A percentile compares a stretch with the other conserved stretches of the same genome.
phyloP scores from a whole-genome alignment of 2,113 vertebrate genomes.

The Herpailurus yagouaroundi region DNA sequence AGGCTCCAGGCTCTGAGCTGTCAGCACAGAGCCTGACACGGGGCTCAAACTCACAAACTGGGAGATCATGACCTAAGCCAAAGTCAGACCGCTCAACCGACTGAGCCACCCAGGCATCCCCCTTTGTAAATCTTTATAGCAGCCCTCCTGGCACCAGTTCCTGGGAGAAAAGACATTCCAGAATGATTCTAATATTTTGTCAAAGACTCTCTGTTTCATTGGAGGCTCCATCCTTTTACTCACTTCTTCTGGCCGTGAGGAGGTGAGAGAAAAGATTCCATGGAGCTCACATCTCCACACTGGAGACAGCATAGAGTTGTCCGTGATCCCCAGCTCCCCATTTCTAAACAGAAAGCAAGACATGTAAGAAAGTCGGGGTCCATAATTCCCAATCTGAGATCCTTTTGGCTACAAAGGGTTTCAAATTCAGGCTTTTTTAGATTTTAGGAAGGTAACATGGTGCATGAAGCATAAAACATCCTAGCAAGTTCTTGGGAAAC shows the following conservation, averaged over 20 bases:
- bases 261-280: not conserved
- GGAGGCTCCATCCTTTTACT: not conserved
- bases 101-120: too few relatives aligned
- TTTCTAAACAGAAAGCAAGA: not conserved
- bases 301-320: not conserved
- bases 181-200: not conserved
- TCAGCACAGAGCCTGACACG: too few relatives aligned
- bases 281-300: not conserved
- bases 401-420: too few relatives aligned
- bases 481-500: not conserved
- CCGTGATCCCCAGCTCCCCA: too few relatives aligned
- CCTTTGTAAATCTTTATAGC: not conserved
- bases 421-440: not conserved
- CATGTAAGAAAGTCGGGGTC: fast-evolving
- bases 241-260: not conserved
- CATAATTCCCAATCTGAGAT: not conserved
- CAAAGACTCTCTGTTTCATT: not conserved
- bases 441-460: not conserved
- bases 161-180: not conserved
- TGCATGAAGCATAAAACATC: not conserved
- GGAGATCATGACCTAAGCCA: too few relatives aligned
- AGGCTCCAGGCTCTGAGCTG: too few relatives aligned
- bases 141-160: not conserved
- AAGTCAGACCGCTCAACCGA: too few relatives aligned
- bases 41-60: too few relatives aligned